Evolutionary conservation across 1,140 invertebrate species (phyloP), one percentile per base, ranked within the genome.

Genomic region (Meloidogyne exigua): DNA sequence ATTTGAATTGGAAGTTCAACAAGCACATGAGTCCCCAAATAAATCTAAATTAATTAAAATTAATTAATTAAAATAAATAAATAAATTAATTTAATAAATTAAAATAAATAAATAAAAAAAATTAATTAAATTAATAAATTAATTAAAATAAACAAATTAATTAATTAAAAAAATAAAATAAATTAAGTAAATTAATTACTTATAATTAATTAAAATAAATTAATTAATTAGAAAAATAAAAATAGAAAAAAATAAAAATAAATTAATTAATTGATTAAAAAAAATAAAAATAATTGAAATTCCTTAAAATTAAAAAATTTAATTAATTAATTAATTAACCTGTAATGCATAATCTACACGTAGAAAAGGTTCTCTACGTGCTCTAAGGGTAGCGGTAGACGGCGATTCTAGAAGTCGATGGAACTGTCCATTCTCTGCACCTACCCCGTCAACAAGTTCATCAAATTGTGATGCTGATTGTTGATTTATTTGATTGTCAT

Each of bases 291-390:
- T n/a, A n/a, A n/a, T n/a, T n/a, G n/a, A n/a, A n/a, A n/a, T n/a
- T n/a, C n/a, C n/a, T n/a, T n/a, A n/a, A n/a, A n/a, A n/a, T n/a
- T n/a, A n/a, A n/a, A n/a, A n/a, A n/a, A n/a, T n/a, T n/a, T n/a
- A n/a, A n/a, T n/a, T n/a, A 18, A n/a, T 32, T 68, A 21, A 15
- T 23, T 13, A 21, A 79, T 32, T n/a, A 15, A 78, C 77, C 39
- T 78, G 77, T 23, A 78, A 21, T n/a, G 78, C 79, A 80, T 80
- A 80, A 26, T 80, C 65, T 4, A 80, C 63, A 18, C 72, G 36
- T n/a, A 80, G 12, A 26, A 80, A 80, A 1, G 79, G 79, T 44
- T 80, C 49, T 63, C 49, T 73, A n/a, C 79, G 69, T 23, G 49
- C 49, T 28, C 70, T 72, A 21, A 80, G 57, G 11, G 79, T 80